These are phyloP conservation scores for Hoplodrina ambigua DNA, from an alignment of 2,888 invertebrate species.

Conservation along the genomic window DNA sequence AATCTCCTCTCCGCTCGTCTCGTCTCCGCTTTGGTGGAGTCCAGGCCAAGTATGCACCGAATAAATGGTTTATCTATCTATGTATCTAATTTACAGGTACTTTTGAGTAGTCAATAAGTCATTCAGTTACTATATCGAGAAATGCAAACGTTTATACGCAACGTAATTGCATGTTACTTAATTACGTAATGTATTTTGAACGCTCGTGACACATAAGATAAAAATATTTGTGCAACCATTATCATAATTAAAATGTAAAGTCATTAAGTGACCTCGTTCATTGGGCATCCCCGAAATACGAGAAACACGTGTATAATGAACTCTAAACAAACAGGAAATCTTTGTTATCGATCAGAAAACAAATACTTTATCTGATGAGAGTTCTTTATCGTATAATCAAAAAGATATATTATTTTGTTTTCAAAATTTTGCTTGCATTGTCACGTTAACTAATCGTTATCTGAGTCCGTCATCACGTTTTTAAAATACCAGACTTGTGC, in stretches of 20 bases:
- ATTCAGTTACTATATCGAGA: neutral
- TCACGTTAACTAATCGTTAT: neutral
- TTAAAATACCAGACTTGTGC: too few relatives aligned
- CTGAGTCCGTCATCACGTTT: too few relatives aligned
- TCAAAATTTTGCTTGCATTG: neutral
- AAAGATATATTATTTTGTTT: slow-evolving; percentile 10
- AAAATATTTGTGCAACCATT: slow-evolving; percentile 32
- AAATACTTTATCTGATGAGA: slow-evolving; percentile 14
- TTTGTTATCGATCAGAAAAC: slow-evolving; percentile 6
- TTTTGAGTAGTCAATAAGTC: too few relatives aligned
- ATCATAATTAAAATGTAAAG: slow-evolving; percentile 18
- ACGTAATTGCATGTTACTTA: neutral
- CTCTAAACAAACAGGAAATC: slow-evolving; percentile 31
- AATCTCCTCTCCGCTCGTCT: too few relatives aligned
- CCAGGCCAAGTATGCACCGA: too few relatives aligned
- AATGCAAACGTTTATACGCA: neutral
- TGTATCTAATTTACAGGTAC: too few relatives aligned
- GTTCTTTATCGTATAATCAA: slow-evolving; percentile 14
- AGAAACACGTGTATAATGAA: neutral
- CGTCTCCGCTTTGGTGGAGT: too few relatives aligned
- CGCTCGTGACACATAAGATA: neutral
- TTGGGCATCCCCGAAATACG: slow-evolving; percentile 31
- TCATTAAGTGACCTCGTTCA: slow-evolving; percentile 13
- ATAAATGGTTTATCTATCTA: too few relatives aligned
- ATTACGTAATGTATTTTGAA: neutral